A percentile compares a stretch with the other conserved stretches of the same genome.
These are phyloP conservation scores for Zoanthus solanderi DNA, from an alignment of 92 coral and sea anemone species.

Conservation along the genomic window DNA sequence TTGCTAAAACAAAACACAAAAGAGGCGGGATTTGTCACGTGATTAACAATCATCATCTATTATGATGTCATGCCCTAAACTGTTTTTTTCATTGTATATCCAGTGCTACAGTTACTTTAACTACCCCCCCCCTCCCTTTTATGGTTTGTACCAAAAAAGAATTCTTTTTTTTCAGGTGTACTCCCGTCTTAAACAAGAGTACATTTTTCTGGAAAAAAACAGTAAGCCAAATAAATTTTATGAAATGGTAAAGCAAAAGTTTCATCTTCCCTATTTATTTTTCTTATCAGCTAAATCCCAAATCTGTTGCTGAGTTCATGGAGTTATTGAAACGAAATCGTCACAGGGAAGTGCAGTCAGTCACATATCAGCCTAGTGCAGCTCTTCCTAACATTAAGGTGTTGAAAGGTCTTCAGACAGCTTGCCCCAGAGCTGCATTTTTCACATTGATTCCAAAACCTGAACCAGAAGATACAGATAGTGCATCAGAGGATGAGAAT, in stretches of 20 bases:
- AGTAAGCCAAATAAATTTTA: background rate
- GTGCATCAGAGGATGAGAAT: conserved; percentile 53
- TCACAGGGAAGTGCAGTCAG: conserved; percentile 12
- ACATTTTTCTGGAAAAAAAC: background rate
- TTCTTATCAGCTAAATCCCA: conserved; percentile 17
- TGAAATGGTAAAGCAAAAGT: background rate
- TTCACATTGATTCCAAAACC: conserved; percentile 41
- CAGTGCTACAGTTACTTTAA: too few species aligned
- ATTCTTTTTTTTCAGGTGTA: too few species aligned
- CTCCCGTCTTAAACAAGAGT: too few species aligned
- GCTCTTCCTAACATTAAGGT: conserved; percentile 18
- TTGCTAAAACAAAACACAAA: too few species aligned
- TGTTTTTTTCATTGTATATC: too few species aligned
- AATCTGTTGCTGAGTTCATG: conserved; percentile 37
- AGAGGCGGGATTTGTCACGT: too few species aligned
- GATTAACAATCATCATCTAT: too few species aligned
- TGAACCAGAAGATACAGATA: conserved; percentile 50
- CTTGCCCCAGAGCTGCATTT: conserved; percentile 43
- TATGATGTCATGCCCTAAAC: too few species aligned
- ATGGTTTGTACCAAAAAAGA: too few species aligned
- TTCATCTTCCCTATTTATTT: background rate
- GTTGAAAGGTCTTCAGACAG: conserved; percentile 15
- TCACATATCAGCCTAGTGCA: background rate
- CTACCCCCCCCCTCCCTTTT: too few species aligned
- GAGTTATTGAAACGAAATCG: conserved; percentile 33